Conservation (phyloP, 2,888 invertebrate species). For the Protophormia terraenovae region DNA sequence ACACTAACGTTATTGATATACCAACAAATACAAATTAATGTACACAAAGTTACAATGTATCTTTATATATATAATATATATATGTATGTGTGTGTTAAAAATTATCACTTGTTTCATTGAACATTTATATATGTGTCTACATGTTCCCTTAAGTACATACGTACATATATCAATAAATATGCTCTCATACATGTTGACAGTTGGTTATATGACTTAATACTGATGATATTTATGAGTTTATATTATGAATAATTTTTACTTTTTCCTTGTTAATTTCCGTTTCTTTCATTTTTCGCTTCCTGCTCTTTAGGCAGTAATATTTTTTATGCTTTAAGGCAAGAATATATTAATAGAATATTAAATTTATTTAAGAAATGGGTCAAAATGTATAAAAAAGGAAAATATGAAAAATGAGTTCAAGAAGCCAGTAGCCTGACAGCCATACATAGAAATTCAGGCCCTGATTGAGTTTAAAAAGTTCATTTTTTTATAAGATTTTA, state of each 20-base stretch:
- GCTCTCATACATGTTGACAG: slow-evolving; percentile 40
- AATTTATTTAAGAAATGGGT: slow-evolving; percentile 7
- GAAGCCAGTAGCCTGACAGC: too few species aligned
- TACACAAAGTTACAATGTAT: not conserved
- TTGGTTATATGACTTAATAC: slow-evolving; percentile 59
- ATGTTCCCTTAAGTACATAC: not conserved
- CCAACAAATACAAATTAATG: not conserved
- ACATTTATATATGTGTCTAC: too few species aligned
- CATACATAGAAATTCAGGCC: too few species aligned
- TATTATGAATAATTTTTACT: slow-evolving; percentile 32
- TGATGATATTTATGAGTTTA: slow-evolving; percentile 53
- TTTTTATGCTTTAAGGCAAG: not conserved
- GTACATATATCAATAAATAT: not conserved
- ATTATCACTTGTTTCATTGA: too few species aligned
- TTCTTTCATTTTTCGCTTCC: slow-evolving; percentile 19
- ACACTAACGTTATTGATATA: not conserved
- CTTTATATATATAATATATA: too few species aligned
- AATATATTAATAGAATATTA: slow-evolving; percentile 11
- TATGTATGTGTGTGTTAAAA: too few species aligned
- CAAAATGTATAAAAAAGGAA: too few species aligned
- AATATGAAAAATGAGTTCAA: too few species aligned
- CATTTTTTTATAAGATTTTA: too few species aligned
- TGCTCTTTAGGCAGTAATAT: not conserved
- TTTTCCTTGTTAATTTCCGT: slow-evolving; percentile 49
- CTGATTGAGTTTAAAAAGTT: too few species aligned